Base-by-base conservation (phyloP, 1,140 invertebrate species). In the Brachionus rotundiformis region DNA sequence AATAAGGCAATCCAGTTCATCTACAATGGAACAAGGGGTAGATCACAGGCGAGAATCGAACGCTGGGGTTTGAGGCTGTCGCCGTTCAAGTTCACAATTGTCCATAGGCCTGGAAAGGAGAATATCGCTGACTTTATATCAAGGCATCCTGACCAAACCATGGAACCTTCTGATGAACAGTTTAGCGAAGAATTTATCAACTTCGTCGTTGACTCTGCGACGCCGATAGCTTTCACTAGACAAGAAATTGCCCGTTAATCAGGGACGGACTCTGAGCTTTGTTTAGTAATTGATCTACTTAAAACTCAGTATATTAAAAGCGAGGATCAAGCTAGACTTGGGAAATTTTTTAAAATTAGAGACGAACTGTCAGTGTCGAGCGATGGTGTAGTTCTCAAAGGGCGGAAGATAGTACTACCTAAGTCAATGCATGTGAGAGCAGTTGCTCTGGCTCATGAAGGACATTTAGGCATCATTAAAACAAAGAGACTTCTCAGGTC, bases 401-500 rank as follows among this genome's bases (percentile, higher is more conserved):
- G 49, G 23, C 49, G 49, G n/a, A 25, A 19, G 23, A 25, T 54
- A 19, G 23, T 54, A 54, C 49, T 1, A 54, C n/a, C 23, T 54
- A 54, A 54, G 49, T 54, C 1, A 16, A 54, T 16, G 23, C n/a
- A 54, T n/a, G 2, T 16, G n/a, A 54, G 2, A 54, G 49, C 23
- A 54, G 23, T 19, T 19, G 23, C 23, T 54, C 36, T 39, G 1
- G 84, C 83, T 19, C 85, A 86, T 75, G 84, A 85, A 82, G 83
- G 82, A 29, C 85, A 86, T 81, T 80, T 83, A 11, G 85, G 85
- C 8, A 84, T 84, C 3, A 77, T 82, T 47, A 31, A 75, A 61
- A 86, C 85, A 83, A 86, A 86, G 73, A 23, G 71, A 31, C 49
- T 82, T 16, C 63, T 86, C 65, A 47, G 86, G 82, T 41, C 68